phyloP scores from a whole-genome alignment of 2,113 vertebrate genomes.

The Aegypius monachus region DNA sequence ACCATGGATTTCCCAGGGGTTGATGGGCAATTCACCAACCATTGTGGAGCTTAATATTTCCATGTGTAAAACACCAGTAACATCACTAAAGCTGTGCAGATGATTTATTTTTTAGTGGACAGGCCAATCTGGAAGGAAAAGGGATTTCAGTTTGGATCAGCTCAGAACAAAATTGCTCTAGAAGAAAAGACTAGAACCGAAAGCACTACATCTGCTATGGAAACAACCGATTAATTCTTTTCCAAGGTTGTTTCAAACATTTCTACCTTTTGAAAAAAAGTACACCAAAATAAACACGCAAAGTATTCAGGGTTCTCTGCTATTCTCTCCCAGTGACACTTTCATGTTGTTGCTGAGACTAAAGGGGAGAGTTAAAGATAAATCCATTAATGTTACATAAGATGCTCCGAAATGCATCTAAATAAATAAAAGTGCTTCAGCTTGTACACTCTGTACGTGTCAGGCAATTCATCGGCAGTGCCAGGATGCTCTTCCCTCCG shows the following conservation, averaged over 20 bases:
- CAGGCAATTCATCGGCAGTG: background rate
- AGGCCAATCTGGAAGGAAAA: background rate
- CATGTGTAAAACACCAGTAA: background rate
- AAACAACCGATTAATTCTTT: background rate
- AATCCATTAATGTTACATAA: slow-evolving; percentile 27
- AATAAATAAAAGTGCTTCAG: slow-evolving; percentile 27
- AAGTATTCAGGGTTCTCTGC: background rate
- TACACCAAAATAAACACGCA: background rate
- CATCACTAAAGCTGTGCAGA: background rate
- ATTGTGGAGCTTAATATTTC: background rate
- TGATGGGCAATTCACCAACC: background rate
- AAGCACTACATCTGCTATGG: background rate
- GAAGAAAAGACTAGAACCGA: background rate
- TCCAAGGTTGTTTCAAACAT: background rate
- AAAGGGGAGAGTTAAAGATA: slow-evolving; percentile 8
- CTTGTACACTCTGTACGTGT: background rate
- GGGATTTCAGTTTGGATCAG: background rate
- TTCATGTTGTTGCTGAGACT: background rate
- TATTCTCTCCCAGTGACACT: background rate
- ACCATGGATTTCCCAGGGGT: background rate
- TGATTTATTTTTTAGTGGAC: background rate
- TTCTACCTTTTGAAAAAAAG: background rate
- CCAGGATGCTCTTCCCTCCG: background rate
- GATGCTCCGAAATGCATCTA: slow-evolving; percentile 1
- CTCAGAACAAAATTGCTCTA: background rate